These are phyloP conservation scores for Monopterus albus DNA, from an alignment of 2,113 vertebrate genomes.

Conservation along the genomic window DNA sequence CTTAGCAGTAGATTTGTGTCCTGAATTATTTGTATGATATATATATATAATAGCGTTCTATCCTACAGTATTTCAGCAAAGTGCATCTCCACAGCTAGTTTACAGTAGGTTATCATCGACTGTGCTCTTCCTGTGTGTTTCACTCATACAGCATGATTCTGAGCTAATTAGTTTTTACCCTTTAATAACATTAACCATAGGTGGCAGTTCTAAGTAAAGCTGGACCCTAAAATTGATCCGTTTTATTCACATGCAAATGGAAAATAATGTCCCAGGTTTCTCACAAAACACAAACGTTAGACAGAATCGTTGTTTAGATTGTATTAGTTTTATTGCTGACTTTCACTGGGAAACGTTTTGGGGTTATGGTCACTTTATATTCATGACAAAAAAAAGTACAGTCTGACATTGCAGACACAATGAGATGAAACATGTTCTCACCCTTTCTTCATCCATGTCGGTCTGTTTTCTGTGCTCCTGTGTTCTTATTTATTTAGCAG, in stretches of 20 bases:
- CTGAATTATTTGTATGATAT: constrained; percentile 35
- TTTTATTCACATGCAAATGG: constrained; percentile 27
- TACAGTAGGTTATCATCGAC: constrained; percentile 3
- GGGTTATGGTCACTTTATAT: constrained; percentile 59
- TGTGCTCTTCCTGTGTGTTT: constrained; percentile 8
- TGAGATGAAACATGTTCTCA: constrained; percentile 55
- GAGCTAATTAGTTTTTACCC: constrained; percentile 30
- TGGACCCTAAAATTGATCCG: constrained; percentile 1
- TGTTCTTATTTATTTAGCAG: constrained; percentile 87
- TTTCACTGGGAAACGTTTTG: constrained; percentile 18
- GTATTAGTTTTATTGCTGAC: constrained; percentile 29
- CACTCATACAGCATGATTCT: constrained; percentile 27
- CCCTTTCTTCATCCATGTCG: constrained; percentile 63
- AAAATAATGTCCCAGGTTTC: constrained; percentile 1
- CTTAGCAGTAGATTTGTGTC: constrained; percentile 17
- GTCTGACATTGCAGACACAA: constrained; percentile 68
- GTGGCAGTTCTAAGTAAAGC: constrained; percentile 29
- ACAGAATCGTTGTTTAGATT: too few relatives aligned
- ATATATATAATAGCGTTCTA: not conserved
- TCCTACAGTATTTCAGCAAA: not conserved
- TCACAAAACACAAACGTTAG: constrained; percentile 33
- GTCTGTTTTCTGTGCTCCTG: constrained; percentile 70
- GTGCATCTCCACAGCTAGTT: not conserved
- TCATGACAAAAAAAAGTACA: constrained; percentile 29
- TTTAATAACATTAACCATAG: constrained; percentile 8